Conservation (phyloP, 2,888 invertebrate species). For the Pseudococcus longispinus region DNA sequence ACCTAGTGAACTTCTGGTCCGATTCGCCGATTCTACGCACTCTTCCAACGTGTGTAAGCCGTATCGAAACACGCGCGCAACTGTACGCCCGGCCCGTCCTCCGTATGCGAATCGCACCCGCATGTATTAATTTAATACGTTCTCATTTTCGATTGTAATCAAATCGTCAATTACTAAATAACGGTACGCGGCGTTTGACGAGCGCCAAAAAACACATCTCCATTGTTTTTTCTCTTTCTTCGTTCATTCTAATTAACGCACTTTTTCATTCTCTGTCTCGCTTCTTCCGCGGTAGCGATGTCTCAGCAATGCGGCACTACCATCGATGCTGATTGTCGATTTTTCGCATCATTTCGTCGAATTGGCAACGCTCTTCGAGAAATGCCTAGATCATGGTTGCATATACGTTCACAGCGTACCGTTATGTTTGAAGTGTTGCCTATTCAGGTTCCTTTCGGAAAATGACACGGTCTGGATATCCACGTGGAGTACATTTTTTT, state of each 20-base stretch:
- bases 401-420: neutral
- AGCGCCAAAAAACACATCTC: neutral
- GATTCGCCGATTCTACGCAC: conserved; percentile 41
- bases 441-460: neutral
- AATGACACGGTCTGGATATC: too few relatives aligned
- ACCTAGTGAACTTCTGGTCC: conserved; percentile 54
- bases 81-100: neutral
- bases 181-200: neutral
- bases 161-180: conserved; percentile 40
- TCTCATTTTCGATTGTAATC: conserved; percentile 50
- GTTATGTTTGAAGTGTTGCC: neutral
- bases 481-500: too few relatives aligned
- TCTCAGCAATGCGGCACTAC: neutral
- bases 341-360: neutral
- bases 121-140: conserved; percentile 22
- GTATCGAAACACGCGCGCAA: neutral
- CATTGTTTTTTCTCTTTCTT: neutral
- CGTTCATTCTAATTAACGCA: neutral
- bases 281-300: conserved; percentile 1
- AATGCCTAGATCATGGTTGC: neutral
- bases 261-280: neutral
- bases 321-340: neutral
- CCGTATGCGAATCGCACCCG: conserved; percentile 27
- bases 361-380: neutral
- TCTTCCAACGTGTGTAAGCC: neutral